Percentiles rank a stretch among this genome's conserved stretches.
These are phyloP conservation scores for Cydia fagiglandana DNA, from an alignment of 1,140 invertebrate species.

Conservation along the genomic window DNA sequence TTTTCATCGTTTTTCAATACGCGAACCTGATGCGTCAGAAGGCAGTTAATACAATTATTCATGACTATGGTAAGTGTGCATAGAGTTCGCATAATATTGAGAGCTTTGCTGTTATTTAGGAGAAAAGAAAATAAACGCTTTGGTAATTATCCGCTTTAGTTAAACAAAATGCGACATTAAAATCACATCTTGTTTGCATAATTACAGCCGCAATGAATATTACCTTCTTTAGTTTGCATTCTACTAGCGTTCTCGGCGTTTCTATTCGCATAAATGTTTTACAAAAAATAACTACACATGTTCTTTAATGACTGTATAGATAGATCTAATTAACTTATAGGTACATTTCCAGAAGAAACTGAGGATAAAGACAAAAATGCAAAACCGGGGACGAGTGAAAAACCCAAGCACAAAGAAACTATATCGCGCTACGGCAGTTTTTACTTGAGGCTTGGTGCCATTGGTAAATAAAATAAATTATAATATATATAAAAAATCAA, in stretches of 20 bases:
- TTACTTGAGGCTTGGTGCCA: constrained; percentile 89
- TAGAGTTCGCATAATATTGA: not conserved
- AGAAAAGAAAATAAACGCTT: constrained; percentile 35
- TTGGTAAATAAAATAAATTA: constrained; percentile 75
- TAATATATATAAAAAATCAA: not conserved
- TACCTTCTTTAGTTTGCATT: constrained; percentile 69
- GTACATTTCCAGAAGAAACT: constrained; percentile 51
- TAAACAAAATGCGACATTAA: constrained; percentile 76
- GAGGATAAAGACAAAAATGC: constrained; percentile 65
- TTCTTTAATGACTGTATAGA: constrained; percentile 38
- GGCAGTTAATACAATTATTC: constrained; percentile 66
- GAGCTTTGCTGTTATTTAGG: not conserved
- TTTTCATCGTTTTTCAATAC: constrained; percentile 91
- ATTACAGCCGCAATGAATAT: constrained; percentile 67
- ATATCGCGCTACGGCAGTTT: constrained; percentile 85
- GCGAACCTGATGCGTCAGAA: constrained; percentile 80
- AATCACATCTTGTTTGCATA: constrained; percentile 77
- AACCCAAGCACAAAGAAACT: constrained; percentile 67
- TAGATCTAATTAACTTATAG: constrained; percentile 28
- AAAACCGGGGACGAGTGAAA: constrained; percentile 60
- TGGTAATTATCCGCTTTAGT: constrained; percentile 72
- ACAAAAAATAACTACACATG: constrained; percentile 44
- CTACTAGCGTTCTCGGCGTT: constrained; percentile 63
- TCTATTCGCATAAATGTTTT: constrained; percentile 64
- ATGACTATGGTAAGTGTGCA: constrained; percentile 61